Evolutionary conservation across 2,797 vertebrate species (phyloP).

Genomic region (Ctenochaetus hawaiiensis): DNA sequence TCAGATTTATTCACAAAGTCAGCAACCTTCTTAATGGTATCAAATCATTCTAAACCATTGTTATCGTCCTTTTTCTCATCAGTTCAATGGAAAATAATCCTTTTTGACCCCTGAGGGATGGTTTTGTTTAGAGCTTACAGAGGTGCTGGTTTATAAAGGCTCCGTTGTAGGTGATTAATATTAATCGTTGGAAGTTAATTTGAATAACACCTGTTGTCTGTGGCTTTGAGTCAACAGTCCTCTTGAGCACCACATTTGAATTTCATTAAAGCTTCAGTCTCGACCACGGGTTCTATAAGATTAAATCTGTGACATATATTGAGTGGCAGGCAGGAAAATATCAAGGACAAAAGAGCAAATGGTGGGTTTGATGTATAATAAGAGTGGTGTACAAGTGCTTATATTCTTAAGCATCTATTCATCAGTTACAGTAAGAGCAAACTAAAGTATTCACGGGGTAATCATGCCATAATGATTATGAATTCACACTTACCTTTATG

Average conservation of each 20-base stretch:
- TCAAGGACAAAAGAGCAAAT: background rate
- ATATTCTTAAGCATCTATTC: background rate
- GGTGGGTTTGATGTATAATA: background rate
- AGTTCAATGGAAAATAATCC: slow-evolving; percentile 13
- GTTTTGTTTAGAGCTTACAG: slow-evolving; percentile 36
- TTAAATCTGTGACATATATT: slow-evolving; percentile 48
- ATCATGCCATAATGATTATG: background rate
- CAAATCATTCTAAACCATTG: background rate
- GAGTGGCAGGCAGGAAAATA: slow-evolving; percentile 27
- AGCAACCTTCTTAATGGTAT: background rate
- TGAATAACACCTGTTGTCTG: slow-evolving; percentile 76
- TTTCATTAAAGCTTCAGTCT: slow-evolving; percentile 53
- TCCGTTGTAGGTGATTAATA: slow-evolving; percentile 49
- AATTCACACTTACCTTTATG: background rate
- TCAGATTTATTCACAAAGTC: background rate
- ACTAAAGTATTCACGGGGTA: background rate
- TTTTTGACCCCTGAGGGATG: slow-evolving; percentile 1
- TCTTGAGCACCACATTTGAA: slow-evolving; percentile 60
- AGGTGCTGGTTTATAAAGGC: slow-evolving; percentile 26
- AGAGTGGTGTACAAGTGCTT: background rate
- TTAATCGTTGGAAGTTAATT: slow-evolving; percentile 69
- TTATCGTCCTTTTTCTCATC: background rate
- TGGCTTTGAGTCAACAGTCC: slow-evolving; percentile 66
- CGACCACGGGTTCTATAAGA: slow-evolving; percentile 42
- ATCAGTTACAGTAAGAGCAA: background rate